Conservation (phyloP, 1,140 invertebrate genomes). For the Drosophila tropicalis region DNA sequence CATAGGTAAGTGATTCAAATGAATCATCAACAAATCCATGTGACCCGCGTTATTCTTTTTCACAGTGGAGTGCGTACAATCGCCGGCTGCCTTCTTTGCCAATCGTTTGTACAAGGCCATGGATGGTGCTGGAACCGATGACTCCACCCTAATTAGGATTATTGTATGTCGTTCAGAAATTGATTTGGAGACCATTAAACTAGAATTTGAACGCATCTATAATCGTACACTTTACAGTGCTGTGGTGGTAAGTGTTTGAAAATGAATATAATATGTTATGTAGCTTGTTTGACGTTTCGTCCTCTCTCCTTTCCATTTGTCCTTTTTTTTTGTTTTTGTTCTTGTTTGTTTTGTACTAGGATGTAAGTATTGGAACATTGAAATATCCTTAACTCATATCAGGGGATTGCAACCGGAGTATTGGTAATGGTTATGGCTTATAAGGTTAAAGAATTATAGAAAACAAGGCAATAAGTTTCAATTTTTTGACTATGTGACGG, state of each 20-base stretch:
- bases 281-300: slow-evolving; percentile 24
- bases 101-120: slow-evolving; percentile 88
- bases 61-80: slow-evolving; percentile 88
- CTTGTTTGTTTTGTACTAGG: slow-evolving; percentile 49
- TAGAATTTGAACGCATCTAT: slow-evolving; percentile 88
- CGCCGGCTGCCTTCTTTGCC: slow-evolving; percentile 89
- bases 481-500: too few relatives aligned
- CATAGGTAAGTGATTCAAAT: slow-evolving; percentile 83
- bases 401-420: neutral
- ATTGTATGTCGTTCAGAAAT: slow-evolving; percentile 89
- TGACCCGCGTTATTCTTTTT: too few relatives aligned
- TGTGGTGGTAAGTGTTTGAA: slow-evolving; percentile 85
- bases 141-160: slow-evolving; percentile 88
- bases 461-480: too few relatives aligned
- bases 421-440: neutral
- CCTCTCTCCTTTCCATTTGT: slow-evolving; percentile 32
- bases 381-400: too few relatives aligned
- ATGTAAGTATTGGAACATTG: slow-evolving; percentile 51
- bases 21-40: too few relatives aligned
- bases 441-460: too few relatives aligned
- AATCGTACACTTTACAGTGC: slow-evolving; percentile 88
- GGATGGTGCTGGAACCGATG: slow-evolving; percentile 89
- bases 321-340: slow-evolving; percentile 36
- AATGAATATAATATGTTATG: neutral
- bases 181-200: slow-evolving; percentile 88